Percentiles rank a stretch among this genome's conserved stretches.
Conservation (phyloP, 2,113 vertebrate species). For the Cephalopterus ornatus region DNA sequence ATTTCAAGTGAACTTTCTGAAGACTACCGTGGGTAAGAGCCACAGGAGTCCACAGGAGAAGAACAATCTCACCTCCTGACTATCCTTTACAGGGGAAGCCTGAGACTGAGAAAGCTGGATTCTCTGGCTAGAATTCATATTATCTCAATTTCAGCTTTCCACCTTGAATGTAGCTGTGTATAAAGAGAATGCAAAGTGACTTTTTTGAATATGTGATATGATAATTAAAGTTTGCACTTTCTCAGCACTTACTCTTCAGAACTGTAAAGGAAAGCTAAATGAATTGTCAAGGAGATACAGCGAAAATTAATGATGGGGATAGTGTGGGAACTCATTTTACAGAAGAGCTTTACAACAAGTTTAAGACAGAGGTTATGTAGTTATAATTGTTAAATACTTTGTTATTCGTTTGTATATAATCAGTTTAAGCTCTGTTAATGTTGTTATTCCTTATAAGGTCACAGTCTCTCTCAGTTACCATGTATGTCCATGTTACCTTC, state of each 20-base stretch:
- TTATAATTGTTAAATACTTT: no score
- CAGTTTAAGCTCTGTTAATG: no score
- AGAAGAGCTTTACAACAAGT: no score
- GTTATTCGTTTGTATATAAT: no score
- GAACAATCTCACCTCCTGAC: background rate
- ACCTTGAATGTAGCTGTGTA: background rate
- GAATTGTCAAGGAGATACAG: background rate
- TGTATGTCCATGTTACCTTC: no score
- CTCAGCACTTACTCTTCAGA: background rate
- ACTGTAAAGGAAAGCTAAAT: background rate
- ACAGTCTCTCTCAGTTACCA: no score
- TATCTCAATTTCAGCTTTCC: background rate
- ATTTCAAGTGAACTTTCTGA: background rate
- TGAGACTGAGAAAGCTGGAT: background rate
- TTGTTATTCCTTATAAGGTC: no score
- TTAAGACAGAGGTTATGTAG: no score
- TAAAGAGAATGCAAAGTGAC: background rate
- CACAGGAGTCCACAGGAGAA: background rate
- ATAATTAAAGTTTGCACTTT: constrained; percentile 8
- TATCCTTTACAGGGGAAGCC: background rate
- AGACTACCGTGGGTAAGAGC: background rate
- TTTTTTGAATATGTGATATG: background rate
- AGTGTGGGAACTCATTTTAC: no score
- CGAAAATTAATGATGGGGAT: background rate
- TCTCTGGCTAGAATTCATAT: background rate